Conservation (phyloP, 2,113 vertebrate species). For the Pterophyllum scalare region DNA sequence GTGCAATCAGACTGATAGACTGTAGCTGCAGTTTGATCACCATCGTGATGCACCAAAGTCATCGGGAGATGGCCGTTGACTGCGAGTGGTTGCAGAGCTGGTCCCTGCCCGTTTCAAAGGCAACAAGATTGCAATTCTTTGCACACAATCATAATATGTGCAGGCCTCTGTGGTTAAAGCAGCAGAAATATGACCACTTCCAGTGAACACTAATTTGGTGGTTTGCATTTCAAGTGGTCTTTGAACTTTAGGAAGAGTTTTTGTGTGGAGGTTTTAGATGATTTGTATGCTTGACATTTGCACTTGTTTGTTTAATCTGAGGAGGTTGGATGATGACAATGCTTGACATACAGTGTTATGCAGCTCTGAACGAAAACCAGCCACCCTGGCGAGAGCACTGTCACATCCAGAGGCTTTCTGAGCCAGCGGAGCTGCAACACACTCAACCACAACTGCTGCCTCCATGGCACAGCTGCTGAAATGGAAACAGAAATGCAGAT, state of each 20-base stretch:
- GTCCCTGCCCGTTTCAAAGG: not conserved
- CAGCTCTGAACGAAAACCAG: slow-evolving; percentile 22
- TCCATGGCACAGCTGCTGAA: not conserved
- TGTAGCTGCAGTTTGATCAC: not conserved
- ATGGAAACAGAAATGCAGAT: not conserved
- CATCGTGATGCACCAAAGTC: not conserved
- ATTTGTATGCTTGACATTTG: slow-evolving; percentile 29
- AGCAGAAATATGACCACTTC: not conserved
- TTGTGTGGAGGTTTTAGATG: not conserved
- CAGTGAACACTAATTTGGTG: not conserved
- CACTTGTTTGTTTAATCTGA: slow-evolving; percentile 24
- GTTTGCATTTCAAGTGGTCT: slow-evolving; percentile 3
- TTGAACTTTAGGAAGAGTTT: slow-evolving; percentile 11
- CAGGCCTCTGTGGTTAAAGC: not conserved
- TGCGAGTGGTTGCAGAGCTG: not conserved
- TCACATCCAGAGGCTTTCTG: not conserved
- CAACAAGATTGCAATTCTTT: not conserved
- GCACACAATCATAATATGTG: not conserved
- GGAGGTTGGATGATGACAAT: slow-evolving; percentile 4
- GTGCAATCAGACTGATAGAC: not conserved
- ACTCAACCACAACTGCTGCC: not conserved
- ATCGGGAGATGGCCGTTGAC: accelerated
- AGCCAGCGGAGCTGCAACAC: not conserved
- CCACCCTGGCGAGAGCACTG: not conserved
- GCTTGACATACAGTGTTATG: not conserved